Base-by-base conservation (phyloP, 2,113 vertebrate species). In the Parus major region DNA sequence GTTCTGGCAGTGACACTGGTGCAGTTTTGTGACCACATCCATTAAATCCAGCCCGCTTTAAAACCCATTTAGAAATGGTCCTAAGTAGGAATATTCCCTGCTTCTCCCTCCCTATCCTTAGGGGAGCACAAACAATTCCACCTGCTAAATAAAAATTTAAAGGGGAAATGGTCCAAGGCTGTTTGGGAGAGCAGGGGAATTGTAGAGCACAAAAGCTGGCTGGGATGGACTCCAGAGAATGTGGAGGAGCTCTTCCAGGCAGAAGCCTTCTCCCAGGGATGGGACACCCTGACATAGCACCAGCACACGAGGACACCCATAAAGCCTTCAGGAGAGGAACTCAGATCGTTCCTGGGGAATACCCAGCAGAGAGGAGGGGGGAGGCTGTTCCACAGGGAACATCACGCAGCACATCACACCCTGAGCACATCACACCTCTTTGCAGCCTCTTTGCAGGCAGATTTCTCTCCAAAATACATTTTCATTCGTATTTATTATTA, bases 1-100 rank as follows among this genome's bases (percentile, higher is more conserved):
- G 4, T 4, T 20, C 35, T 0, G 0, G 24, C 59, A 57, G 49
- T 1, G 0, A 29, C 77, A 47, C 29, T 0, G 0, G 9, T 14
- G 57, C 29, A 2, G 4, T 63, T 73, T 31, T 3, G 6, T 31
- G 52, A 61, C 31, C 33, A 9, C n/a, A 25, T 24, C 63, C 28
- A 4, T 10, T 7, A 65, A 77, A 90, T 55, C 36, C 55, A 80
- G 14, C 46, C 36, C 3, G 0, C 25, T n/a, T 7, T 11, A 77
- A 83, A 93, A 47, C 16, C 33, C 57, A 12, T 39, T 88, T 29
- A 16, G 11, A 70, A 87, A 47, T 2, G 4, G 11, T 22, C 33
- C 53, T 61, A 9, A 1, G 53, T 27, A n/a, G 44, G 66, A 88
- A 22, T 8, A 24, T 47, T 17, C 3, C 8, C 35, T 36, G 42